A percentile compares a stretch with the other conserved stretches of the same genome.
Conservation (phyloP, 2,888 invertebrate species). For the Bhutanitis thaidina region DNA sequence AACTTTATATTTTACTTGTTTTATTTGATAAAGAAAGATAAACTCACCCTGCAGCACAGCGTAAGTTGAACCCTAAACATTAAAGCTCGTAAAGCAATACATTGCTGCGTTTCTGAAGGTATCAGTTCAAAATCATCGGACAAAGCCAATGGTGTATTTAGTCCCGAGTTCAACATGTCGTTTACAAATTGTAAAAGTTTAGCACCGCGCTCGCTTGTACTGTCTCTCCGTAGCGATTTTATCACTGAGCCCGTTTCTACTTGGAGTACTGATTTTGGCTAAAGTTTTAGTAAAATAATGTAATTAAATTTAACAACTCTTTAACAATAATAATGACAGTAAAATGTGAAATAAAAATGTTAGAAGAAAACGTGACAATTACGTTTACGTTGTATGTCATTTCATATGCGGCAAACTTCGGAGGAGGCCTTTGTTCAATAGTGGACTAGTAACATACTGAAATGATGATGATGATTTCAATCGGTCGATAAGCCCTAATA, state of each 20-base stretch:
- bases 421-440: too few species aligned
- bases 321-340: too few species aligned
- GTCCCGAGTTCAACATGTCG: slow-evolving; percentile 50
- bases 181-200: slow-evolving; percentile 56
- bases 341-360: too few species aligned
- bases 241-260: slow-evolving; percentile 54
- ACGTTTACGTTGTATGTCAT: too few species aligned
- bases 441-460: too few species aligned
- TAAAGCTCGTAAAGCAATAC: slow-evolving; percentile 53
- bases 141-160: slow-evolving; percentile 48
- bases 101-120: slow-evolving; percentile 37
- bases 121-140: slow-evolving; percentile 34
- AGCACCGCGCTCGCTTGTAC: slow-evolving; percentile 48
- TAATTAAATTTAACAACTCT: too few species aligned
- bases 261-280: slow-evolving; percentile 59
- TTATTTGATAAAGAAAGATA: too few species aligned
- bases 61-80: slow-evolving; percentile 67
- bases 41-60: slow-evolving; percentile 60
- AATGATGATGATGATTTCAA: too few species aligned
- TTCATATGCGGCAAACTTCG: too few species aligned
- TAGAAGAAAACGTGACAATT: too few species aligned
- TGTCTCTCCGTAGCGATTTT: slow-evolving; percentile 51
- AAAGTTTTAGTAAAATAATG: slow-evolving; percentile 25
- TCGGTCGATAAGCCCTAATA: too few species aligned
- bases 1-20: too few species aligned